Evolutionary conservation across 1,140 invertebrate genomes (phyloP).

Genomic region (Luehdorfia chinensis): DNA sequence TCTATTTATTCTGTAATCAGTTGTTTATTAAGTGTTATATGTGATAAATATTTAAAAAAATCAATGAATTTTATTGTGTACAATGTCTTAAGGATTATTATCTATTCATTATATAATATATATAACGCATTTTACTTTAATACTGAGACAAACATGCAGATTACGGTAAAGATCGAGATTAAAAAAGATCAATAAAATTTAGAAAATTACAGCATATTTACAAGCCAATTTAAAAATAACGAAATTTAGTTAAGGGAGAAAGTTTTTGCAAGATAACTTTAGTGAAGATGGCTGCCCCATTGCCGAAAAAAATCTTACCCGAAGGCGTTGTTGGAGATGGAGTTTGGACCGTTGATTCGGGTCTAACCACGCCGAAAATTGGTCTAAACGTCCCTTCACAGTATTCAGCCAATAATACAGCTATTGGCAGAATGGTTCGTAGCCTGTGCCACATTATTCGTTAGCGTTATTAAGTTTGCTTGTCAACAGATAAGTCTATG

Average conservation of each 20-base stretch:
- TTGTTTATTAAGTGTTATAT: no score
- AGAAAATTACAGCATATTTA: slow-evolving; percentile 3
- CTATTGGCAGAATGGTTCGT: slow-evolving; percentile 15
- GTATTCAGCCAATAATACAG: slow-evolving; percentile 10
- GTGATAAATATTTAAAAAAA: no score
- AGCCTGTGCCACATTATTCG: slow-evolving; percentile 8
- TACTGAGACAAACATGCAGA: no score
- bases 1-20: no score
- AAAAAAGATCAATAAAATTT: no score
- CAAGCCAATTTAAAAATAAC: slow-evolving; percentile 9
- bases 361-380: slow-evolving; percentile 24
- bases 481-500: slow-evolving; percentile 1
- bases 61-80: no score
- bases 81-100: no score
- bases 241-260: background rate
- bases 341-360: slow-evolving; percentile 13
- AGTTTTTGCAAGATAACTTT: background rate
- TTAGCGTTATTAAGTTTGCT: slow-evolving; percentile 7
- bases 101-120: no score
- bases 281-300: slow-evolving; percentile 25
- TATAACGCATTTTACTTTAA: no score
- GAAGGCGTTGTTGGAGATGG: slow-evolving; percentile 23
- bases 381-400: slow-evolving; percentile 26
- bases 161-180: no score
- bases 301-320: slow-evolving; percentile 30